These are phyloP conservation scores for Acyrthosiphon pisum DNA, from an alignment of 1,140 invertebrate species.

Conservation along the genomic window DNA sequence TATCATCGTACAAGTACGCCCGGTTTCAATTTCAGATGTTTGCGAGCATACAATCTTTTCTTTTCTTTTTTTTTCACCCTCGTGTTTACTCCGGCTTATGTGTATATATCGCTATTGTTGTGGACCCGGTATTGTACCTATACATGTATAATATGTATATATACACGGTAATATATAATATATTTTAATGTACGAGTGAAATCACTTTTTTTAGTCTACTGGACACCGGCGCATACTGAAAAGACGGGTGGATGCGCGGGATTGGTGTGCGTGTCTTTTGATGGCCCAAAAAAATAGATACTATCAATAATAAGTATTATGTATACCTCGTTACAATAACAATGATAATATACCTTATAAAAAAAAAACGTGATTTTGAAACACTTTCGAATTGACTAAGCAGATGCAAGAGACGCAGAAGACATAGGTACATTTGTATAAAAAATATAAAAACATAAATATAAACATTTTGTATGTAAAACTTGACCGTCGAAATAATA, in stretches of 20 bases:
- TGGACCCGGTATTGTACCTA: background rate
- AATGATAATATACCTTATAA: background rate
- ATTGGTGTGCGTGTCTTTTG: background rate
- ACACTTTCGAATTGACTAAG: background rate
- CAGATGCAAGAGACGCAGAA: background rate
- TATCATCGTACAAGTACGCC: background rate
- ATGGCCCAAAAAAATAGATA: background rate
- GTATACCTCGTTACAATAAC: background rate
- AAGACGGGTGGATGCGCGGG: background rate
- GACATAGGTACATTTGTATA: background rate
- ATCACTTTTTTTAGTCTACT: slow-evolving; percentile 40
- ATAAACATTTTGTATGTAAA: too few species aligned
- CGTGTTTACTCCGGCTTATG: slow-evolving; percentile 11
- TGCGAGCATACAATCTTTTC: background rate
- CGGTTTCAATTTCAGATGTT: slow-evolving; percentile 50
- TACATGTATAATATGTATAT: background rate
- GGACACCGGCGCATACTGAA: background rate
- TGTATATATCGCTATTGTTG: slow-evolving; percentile 18
- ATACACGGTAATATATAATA: background rate
- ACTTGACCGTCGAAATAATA: too few species aligned
- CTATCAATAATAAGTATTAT: background rate
- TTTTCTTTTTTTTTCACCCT: slow-evolving; percentile 1
- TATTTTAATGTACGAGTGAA: background rate
- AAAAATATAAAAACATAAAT: background rate
- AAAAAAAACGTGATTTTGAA: background rate